Evolutionary conservation across 2,888 invertebrate species (phyloP), one percentile per base, ranked within the genome.

Genomic region (Heliconius cydno): DNA sequence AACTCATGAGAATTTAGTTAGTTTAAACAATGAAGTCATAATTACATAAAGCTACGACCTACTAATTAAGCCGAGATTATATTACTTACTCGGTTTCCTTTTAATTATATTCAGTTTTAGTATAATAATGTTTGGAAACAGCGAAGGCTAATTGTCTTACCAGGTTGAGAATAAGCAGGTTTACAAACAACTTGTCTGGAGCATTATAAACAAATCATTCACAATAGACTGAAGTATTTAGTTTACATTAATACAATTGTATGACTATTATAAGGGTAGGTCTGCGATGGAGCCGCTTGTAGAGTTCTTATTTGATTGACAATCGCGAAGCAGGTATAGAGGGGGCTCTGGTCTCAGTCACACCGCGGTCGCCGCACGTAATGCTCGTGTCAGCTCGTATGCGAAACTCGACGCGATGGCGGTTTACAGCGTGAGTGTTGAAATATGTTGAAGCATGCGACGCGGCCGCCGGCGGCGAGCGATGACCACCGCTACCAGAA

Each of bases 401-500:
- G 94, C 89, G 86, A 86, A 90, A 90, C 91, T 91, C 90, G 92
- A 89, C 90, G 90, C 88, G 90, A 94, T 94, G 94, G 92, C 91
- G 89, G 89, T 89, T 88, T 86, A 86, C 89, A 88, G 91, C 89
- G 91, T 90, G 90, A 91, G 91, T 90, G 89, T 88, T 87, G 87
- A 92, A 93, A 90, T 92, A 97, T 97, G 97, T 96, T 97, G 96
- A 97, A 97, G 94, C 97, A 97, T 95, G 97, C 97, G 90, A 95
- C 95, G 94, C 94, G 94, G 94, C 94, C 94, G 94, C 93, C 94
- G 89, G 92, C 94, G 92, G 93, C 92, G 85, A 93, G 90, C 90
- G 94, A 94, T 93, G 95, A 96, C 87, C 94, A 93, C 88, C 94
- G 95, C 86, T 95, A 95, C 91, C 95, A 95, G 89, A 95, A 95